Evolutionary conservation across 2,888 invertebrate species (phyloP).

Genomic region (Asteroscopus sphinx): DNA sequence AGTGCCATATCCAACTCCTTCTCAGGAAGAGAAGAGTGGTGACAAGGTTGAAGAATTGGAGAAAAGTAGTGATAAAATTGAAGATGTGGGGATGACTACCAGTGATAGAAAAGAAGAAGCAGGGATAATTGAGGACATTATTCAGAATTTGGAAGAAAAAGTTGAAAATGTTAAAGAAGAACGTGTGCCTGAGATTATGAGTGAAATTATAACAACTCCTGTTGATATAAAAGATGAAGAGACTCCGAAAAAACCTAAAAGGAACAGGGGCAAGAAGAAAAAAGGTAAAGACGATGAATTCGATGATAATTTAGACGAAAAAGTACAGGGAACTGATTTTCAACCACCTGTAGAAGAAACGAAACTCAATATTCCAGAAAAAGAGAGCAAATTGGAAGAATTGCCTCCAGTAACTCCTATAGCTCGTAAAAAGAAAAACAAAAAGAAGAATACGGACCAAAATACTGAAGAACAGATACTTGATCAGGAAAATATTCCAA

Average conservation of each 20-base stretch:
- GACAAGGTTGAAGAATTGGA: constrained; percentile 26
- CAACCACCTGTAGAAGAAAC: constrained; percentile 18
- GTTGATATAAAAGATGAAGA: constrained; percentile 61
- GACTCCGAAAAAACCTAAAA: constrained; percentile 84
- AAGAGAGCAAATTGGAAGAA: constrained; percentile 29
- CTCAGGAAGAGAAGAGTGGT: constrained; percentile 46
- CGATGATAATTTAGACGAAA: constrained; percentile 52
- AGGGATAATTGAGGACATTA: constrained; percentile 52
- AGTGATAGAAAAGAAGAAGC: constrained; percentile 28
- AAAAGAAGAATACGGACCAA: constrained; percentile 69
- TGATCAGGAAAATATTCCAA: constrained; percentile 22
- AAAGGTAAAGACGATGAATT: constrained; percentile 63
- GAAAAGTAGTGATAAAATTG: constrained; percentile 25
- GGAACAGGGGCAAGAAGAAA: constrained; percentile 84
- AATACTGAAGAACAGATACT: constrained; percentile 29
- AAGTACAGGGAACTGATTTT: constrained; percentile 15
- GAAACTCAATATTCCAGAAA: constrained; percentile 20
- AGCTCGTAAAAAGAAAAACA: constrained; percentile 82
- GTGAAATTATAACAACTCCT: constrained; percentile 56
- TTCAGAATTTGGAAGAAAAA: constrained; percentile 48
- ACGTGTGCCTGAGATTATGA: constrained; percentile 56
- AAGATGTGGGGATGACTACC: constrained; percentile 19
- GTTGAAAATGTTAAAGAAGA: constrained; percentile 50
- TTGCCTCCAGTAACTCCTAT: constrained; percentile 60
- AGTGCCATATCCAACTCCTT: constrained; percentile 66